Percentiles rank a stretch among this genome's conserved stretches.
Evolutionary conservation across 2,797 vertebrate genomes (phyloP).

Genomic region (Trachops cirrhosus): DNA sequence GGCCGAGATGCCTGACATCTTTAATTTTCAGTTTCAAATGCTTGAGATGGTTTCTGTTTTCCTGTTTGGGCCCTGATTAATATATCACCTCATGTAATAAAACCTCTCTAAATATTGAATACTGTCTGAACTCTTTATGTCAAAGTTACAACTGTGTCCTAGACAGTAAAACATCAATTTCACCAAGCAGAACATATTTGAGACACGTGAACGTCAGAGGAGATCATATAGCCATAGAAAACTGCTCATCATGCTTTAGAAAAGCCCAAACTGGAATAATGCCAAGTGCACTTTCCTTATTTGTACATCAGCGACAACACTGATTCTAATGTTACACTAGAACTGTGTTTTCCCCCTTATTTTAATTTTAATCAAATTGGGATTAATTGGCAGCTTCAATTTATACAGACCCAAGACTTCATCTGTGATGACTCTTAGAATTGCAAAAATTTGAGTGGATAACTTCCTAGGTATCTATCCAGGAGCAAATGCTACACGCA

Average conservation of each 20-base stretch:
- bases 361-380: constrained; percentile 65
- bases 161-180: background rate
- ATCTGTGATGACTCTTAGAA: constrained; percentile 2
- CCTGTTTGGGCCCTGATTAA: background rate
- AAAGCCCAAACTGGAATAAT: background rate
- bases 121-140: background rate
- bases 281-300: constrained; percentile 17
- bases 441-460: background rate
- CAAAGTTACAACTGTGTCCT: background rate
- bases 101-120: background rate
- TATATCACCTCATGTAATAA: background rate
- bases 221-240: background rate
- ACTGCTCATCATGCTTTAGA: background rate
- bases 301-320: constrained; percentile 45
- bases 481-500: background rate
- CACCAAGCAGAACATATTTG: background rate
- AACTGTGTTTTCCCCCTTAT: constrained; percentile 37
- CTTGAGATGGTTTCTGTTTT: background rate
- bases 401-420: constrained; percentile 31
- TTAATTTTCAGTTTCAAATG: background rate
- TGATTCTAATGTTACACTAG: constrained; percentile 55
- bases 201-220: background rate
- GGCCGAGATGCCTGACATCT: background rate
- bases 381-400: constrained; percentile 59
- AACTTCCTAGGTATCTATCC: background rate